Conservation (phyloP, 2,113 vertebrate species). For the Poeciliopsis prolifica region DNA sequence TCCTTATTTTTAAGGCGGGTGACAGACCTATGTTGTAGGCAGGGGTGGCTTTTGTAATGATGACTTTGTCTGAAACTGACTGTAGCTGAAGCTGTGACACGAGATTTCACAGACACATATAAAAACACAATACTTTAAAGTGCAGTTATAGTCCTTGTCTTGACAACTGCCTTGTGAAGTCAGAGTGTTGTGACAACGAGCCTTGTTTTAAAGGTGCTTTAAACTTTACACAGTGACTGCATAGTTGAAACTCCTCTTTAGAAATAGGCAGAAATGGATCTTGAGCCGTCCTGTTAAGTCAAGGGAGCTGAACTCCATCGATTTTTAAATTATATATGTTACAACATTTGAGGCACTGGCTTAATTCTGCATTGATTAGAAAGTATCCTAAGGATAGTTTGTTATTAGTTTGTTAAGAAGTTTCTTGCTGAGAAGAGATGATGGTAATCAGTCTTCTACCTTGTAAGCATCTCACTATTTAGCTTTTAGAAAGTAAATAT, state of each 20-base stretch:
- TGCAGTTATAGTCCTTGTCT: neutral
- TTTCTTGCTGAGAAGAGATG: neutral
- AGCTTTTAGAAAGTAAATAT: neutral
- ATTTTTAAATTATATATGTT: neutral
- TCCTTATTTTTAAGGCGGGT: neutral
- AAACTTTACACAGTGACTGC: neutral
- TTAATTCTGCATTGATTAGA: neutral
- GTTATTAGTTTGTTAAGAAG: neutral
- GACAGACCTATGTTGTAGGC: neutral
- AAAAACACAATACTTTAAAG: neutral
- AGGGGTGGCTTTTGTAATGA: neutral
- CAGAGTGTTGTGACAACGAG: neutral
- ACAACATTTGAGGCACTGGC: neutral
- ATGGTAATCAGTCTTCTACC: neutral
- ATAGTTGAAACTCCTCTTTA: neutral
- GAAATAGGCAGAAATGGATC: neutral
- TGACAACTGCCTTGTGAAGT: neutral
- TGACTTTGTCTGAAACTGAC: too few species aligned
- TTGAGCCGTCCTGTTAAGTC: neutral
- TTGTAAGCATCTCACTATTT: neutral
- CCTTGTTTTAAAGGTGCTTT: neutral
- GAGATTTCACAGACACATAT: neutral
- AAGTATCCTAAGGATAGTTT: neutral
- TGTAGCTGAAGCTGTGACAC: neutral
- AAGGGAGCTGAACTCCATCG: too few species aligned